Base-by-base conservation (phyloP, 2,113 vertebrate species). In the Empidonax traillii region DNA sequence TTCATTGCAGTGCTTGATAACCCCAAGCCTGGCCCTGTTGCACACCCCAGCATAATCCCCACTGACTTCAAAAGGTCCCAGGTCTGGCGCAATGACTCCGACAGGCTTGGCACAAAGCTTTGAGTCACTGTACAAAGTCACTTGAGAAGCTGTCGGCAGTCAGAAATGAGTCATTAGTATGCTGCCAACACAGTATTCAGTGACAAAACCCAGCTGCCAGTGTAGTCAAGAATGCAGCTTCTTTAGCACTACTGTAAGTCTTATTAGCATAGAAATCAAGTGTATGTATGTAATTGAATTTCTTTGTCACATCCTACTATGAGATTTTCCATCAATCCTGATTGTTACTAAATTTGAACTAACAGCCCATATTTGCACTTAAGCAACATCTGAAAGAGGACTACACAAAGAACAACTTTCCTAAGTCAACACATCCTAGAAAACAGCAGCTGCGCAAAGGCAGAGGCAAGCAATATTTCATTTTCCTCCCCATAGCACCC, bases 141-240 rank as follows among this genome's bases (percentile, higher is more conserved):
- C 80, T 93, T 10, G 53, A 93, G 87, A 90, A 96, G 96, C 92
- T 95, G 94, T 94, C 90, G 92, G 93, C 94, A 96, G 96, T 95
- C 96, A 96, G 93, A 96, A 96, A 96, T 90, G 92, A 96, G 94
- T 96, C 93, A 97, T 95, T 96, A 94, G 95, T 96, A 96, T 97
- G 93, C 96, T 96, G 95, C 93, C 96, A 96, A 88, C 96, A 97
- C 94, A 92, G 94, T 93, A 92, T 86, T 96, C 79, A 94, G 95
- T 96, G 92, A 97, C 96, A 97, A 97, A 96, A 96, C 93, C 93
- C 96, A 96, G 94, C 94, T 96, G 94, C 93, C 96, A 90, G 88
- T 84, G 93, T 75, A 96, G 96, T 81, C 88, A 94, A 96, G 90
- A 96, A 92, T 90, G 93, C 72, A 84, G 88, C 93, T 96, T 96